These are phyloP conservation scores for Chiroxiphia lanceolata DNA, from an alignment of 2,797 vertebrate species.

Conservation along the genomic window DNA sequence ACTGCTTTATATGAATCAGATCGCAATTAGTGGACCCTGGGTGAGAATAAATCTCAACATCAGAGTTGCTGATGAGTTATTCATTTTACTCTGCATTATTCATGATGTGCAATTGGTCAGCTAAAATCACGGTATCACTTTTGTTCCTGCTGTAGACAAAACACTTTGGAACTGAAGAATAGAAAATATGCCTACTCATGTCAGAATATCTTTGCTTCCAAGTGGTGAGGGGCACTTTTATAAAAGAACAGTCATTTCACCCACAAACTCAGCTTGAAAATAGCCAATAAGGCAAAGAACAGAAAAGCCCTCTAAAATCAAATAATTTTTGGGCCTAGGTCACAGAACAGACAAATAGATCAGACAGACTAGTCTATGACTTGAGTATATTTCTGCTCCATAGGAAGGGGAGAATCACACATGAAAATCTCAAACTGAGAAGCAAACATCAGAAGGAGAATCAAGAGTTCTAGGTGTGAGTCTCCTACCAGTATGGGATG, in stretches of 20 bases:
- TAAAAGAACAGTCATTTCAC: background rate
- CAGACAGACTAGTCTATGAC: background rate
- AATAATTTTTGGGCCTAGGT: background rate
- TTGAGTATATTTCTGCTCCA: background rate
- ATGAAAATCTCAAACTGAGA: background rate
- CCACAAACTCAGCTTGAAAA: background rate
- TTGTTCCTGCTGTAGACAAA: constrained; percentile 7
- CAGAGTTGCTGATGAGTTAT: constrained; percentile 36
- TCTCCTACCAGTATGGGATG: background rate
- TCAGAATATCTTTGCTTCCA: background rate
- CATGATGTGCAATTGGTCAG: constrained; percentile 47
- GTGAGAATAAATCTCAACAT: constrained; percentile 15
- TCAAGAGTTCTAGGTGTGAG: background rate
- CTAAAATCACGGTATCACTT: background rate
- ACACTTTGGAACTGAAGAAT: background rate
- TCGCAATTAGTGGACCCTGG: constrained; percentile 45
- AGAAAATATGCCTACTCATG: background rate
- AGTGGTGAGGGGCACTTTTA: background rate
- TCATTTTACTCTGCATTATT: constrained; percentile 59
- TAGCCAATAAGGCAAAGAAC: background rate
- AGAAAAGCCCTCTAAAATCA: background rate
- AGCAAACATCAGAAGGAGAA: background rate
- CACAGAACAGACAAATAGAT: background rate
- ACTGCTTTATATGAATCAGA: background rate
- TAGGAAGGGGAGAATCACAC: background rate